Conservation (phyloP, 2,113 vertebrate genomes). For the Phoxinus phoxinus region DNA sequence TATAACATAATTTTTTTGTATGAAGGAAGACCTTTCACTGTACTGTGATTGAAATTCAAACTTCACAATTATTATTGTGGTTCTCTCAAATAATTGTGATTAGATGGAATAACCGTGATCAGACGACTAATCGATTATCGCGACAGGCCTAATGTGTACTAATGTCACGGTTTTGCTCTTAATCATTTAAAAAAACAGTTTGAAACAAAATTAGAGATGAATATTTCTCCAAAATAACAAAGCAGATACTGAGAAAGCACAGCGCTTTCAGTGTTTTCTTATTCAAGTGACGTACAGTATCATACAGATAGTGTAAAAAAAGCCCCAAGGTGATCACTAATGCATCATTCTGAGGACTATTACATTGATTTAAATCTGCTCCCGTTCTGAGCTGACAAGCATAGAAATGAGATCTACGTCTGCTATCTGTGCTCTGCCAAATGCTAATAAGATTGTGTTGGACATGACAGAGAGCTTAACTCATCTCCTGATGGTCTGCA, state of each 20-base stretch:
- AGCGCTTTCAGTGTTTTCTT: background rate
- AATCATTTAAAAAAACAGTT: background rate
- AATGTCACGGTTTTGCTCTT: background rate
- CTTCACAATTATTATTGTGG: too few relatives aligned
- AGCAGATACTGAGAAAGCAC: background rate
- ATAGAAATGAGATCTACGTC: constrained; percentile 65
- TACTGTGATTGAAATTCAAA: too few relatives aligned
- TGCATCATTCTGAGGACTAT: constrained; percentile 31
- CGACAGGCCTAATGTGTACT: background rate
- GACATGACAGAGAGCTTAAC: constrained; percentile 31
- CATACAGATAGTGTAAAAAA: background rate
- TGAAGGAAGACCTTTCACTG: too few relatives aligned
- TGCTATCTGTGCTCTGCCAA: constrained; percentile 37
- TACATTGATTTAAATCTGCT: constrained; percentile 59
- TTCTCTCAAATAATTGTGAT: too few relatives aligned
- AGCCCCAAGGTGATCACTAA: background rate
- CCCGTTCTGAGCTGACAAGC: constrained; percentile 58
- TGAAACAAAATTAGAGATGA: background rate
- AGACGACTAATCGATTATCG: too few relatives aligned
- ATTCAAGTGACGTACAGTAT: background rate
- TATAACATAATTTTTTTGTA: too few relatives aligned
- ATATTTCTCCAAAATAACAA: background rate
- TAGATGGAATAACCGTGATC: too few relatives aligned
- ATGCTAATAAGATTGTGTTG: constrained; percentile 30
- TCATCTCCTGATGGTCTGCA: constrained; percentile 36